Evolutionary conservation across 2,113 vertebrate genomes (phyloP).

Genomic region (Australoheros scitulus): DNA sequence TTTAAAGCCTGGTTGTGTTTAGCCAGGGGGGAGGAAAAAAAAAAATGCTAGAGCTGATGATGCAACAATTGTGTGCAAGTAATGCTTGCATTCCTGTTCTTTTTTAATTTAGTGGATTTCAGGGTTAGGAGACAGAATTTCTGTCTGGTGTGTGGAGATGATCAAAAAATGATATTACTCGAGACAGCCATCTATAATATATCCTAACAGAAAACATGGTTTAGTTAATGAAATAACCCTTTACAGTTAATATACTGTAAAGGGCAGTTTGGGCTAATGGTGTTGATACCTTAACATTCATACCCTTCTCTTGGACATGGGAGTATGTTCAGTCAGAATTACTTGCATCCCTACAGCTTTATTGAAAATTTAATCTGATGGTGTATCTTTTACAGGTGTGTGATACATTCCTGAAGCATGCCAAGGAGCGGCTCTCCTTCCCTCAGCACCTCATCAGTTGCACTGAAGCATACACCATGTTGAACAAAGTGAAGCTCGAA

Average conservation of each 20-base stretch:
- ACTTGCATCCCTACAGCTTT: neutral
- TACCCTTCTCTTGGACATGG: neutral
- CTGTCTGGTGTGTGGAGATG: neutral
- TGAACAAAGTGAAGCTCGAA: neutral
- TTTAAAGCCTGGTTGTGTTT: neutral
- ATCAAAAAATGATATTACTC: neutral
- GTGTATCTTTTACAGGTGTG: neutral
- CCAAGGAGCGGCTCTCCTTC: neutral
- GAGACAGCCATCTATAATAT: neutral
- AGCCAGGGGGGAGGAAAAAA: neutral
- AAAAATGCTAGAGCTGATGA: neutral
- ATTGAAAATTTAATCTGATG: neutral
- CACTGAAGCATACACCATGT: neutral
- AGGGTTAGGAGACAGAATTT: neutral
- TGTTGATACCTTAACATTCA: neutral
- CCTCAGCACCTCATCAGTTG: neutral
- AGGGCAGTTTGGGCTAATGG: neutral
- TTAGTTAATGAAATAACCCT: neutral
- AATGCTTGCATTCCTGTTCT: neutral
- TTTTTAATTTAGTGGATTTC: neutral
- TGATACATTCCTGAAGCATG: neutral
- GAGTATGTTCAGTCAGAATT: neutral
- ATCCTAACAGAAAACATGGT: neutral
- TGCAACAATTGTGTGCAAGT: neutral
- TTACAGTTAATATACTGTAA: neutral